Conservation (phyloP, 1,140 invertebrate genomes). For the Diorhabda carinulata region DNA sequence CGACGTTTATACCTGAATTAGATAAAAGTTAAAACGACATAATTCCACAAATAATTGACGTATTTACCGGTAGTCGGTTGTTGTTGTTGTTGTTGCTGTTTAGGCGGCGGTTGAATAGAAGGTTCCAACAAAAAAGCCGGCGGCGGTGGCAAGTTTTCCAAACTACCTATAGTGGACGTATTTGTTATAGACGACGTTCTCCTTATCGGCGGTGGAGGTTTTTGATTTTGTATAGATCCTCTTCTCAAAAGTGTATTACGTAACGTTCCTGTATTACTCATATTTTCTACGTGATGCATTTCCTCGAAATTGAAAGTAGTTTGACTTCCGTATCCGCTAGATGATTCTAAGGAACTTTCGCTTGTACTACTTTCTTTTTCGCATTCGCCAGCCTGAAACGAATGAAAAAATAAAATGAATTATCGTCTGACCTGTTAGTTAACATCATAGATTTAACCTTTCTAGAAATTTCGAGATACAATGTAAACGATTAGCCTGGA, state of each 20-base stretch:
- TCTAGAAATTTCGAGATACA: too few relatives aligned
- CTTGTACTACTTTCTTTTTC: constrained; percentile 66
- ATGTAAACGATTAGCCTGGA: too few relatives aligned
- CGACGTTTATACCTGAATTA: constrained; percentile 60
- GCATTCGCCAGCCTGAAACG: constrained; percentile 40
- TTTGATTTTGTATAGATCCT: constrained; percentile 61
- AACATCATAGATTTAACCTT: too few relatives aligned
- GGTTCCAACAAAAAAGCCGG: constrained; percentile 75
- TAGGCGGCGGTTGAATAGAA: constrained; percentile 21
- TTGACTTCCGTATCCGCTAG: constrained; percentile 74
- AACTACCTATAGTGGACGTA: constrained; percentile 42
- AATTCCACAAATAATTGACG: background rate
- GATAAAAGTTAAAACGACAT: background rate
- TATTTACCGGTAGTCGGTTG: constrained; percentile 8
- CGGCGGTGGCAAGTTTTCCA: constrained; percentile 75
- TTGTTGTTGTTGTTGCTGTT: constrained; percentile 5
- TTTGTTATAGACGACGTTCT: constrained; percentile 78
- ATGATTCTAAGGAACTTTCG: constrained; percentile 70
- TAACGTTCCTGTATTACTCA: constrained; percentile 41
- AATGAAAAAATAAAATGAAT: too few relatives aligned
- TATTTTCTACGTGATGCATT: constrained; percentile 46
- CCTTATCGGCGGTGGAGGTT: constrained; percentile 80
- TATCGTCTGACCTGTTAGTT: too few relatives aligned
- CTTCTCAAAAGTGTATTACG: constrained; percentile 51
- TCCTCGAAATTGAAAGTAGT: constrained; percentile 56